A percentile compares a stretch with the other conserved stretches of the same genome.
phyloP scores from a whole-genome alignment of 2,888 invertebrate species.

The Nymphalis polychloros region DNA sequence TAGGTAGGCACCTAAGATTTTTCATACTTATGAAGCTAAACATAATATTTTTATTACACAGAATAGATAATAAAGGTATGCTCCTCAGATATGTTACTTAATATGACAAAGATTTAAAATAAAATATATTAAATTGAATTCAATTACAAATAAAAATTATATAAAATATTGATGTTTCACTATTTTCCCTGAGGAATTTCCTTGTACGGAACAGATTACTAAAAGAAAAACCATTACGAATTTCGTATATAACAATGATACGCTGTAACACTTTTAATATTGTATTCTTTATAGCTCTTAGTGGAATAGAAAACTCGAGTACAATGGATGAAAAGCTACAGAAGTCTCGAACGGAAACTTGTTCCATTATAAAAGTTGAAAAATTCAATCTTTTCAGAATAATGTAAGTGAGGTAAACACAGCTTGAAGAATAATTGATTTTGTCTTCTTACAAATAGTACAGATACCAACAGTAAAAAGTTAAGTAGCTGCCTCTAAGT shows the following conservation, averaged over 20 bases:
- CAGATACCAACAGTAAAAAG: too few relatives aligned
- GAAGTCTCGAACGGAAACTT: conserved; percentile 19
- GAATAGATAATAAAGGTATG: too few relatives aligned
- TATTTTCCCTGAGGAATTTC: not conserved
- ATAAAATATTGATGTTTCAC: too few relatives aligned
- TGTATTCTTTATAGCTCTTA: conserved; percentile 11
- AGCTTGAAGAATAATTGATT: not conserved
- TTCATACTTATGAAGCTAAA: too few relatives aligned
- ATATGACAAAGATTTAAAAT: too few relatives aligned
- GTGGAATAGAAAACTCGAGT: conserved; percentile 21
- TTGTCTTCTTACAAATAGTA: not conserved
- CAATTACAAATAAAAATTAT: too few relatives aligned
- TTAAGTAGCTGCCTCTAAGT: too few relatives aligned
- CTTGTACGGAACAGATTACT: not conserved
- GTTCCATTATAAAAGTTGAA: conserved; percentile 18
- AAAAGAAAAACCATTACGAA: not conserved
- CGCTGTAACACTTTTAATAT: conserved; percentile 7
- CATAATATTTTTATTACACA: too few relatives aligned
- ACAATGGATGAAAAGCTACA: conserved; percentile 22
- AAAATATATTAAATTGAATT: too few relatives aligned
- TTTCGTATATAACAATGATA: not conserved
- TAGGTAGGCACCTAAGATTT: too few relatives aligned
- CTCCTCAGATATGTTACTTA: too few relatives aligned
- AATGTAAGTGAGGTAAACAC: not conserved
- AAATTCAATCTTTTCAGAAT: conserved; percentile 11